Conservation (phyloP, 2,888 invertebrate genomes). For the Ariolimax columbianus region DNA sequence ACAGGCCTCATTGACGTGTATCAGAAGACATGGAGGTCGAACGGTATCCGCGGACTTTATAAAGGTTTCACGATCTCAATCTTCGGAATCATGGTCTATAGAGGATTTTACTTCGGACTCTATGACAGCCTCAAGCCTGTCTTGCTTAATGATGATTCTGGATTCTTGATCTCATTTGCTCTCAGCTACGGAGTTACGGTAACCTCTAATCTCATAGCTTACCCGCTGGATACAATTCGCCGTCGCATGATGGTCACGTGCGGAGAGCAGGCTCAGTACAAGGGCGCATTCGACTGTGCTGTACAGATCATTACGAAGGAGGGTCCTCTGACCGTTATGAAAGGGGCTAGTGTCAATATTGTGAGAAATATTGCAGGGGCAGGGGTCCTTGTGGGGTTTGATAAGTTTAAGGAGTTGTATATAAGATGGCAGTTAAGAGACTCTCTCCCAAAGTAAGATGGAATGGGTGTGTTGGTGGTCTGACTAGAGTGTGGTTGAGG, state of each 20-base stretch:
- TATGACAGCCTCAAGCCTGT: constrained; percentile 79
- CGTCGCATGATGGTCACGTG: constrained; percentile 99
- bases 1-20: constrained; percentile 85
- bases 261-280: constrained; percentile 80
- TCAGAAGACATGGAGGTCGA: constrained; percentile 75
- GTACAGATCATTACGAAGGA: constrained; percentile 89
- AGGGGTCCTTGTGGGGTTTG: constrained; percentile 77
- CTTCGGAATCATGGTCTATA: constrained; percentile 78
- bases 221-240: constrained; percentile 95
- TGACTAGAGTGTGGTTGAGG: too few relatives aligned
- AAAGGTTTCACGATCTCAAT: constrained; percentile 78
- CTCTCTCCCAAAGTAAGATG: neutral
- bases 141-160: constrained; percentile 71
- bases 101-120: constrained; percentile 79
- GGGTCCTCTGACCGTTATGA: constrained; percentile 93
- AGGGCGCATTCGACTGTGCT: constrained; percentile 95
- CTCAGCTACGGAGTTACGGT: constrained; percentile 84
- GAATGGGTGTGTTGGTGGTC: too few relatives aligned
- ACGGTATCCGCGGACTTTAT: constrained; percentile 78
- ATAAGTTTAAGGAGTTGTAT: constrained; percentile 75
- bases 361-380: constrained; percentile 78
- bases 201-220: constrained; percentile 93
- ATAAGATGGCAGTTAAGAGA: constrained; percentile 53
- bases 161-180: constrained; percentile 68
- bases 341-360: constrained; percentile 82